These are phyloP conservation scores for Talpa occidentalis DNA, from an alignment of 2,113 vertebrate species.

Conservation along the genomic window DNA sequence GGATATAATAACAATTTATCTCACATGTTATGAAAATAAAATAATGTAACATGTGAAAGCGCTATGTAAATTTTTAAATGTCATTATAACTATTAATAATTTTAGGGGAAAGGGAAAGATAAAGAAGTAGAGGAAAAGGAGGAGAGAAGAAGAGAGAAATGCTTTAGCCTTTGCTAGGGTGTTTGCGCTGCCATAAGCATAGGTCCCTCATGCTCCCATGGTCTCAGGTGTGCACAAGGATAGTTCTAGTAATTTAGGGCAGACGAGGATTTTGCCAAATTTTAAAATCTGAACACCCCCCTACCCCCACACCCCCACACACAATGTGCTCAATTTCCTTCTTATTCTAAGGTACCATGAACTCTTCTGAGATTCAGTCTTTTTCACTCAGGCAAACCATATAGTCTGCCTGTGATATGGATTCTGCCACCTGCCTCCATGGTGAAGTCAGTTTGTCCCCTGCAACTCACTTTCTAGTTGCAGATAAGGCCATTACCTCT, in stretches of 20 bases:
- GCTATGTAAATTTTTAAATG: not conserved
- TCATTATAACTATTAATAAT: not conserved
- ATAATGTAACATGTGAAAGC: not conserved
- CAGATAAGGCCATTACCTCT: not conserved
- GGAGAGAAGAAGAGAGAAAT: not conserved
- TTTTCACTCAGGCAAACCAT: not conserved
- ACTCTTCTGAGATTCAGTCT: not conserved
- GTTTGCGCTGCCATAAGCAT: not conserved
- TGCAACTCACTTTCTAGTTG: not conserved
- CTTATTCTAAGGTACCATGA: not conserved
- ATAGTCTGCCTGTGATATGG: not conserved
- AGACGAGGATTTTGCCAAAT: not conserved
- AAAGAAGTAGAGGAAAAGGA: not conserved
- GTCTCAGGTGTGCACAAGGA: not conserved
- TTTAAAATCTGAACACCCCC: not conserved
- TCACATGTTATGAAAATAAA: not conserved
- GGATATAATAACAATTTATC: not conserved
- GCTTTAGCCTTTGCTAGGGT: not conserved
- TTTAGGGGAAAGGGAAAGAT: not conserved
- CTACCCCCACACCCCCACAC: not conserved
- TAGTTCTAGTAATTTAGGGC: not conserved
- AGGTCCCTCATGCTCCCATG: not conserved
- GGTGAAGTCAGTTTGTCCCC: not conserved
- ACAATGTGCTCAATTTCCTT: not conserved
- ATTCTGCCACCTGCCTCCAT: not conserved